Conservation (phyloP, 2,888 invertebrate genomes). For the Dorcus parallelipipedus region DNA sequence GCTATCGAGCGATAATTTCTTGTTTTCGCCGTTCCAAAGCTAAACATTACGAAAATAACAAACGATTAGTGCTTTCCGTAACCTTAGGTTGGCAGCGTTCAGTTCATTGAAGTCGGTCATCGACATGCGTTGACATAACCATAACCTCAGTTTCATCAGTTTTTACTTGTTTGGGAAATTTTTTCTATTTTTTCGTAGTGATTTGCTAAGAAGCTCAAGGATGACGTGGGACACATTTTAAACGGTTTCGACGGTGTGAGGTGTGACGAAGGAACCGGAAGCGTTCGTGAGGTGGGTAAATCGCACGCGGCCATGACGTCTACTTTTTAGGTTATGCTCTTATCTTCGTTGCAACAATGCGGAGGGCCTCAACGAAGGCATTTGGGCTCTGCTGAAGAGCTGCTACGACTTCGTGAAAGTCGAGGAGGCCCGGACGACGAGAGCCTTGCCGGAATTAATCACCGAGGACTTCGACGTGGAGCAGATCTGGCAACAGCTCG, state of each 20-base stretch:
- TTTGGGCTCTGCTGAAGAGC: constrained; percentile 62
- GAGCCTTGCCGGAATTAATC: constrained; percentile 66
- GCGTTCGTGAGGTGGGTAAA: constrained; percentile 42
- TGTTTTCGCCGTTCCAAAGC: no score
- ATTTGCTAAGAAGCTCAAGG: no score
- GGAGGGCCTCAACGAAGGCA: constrained; percentile 52
- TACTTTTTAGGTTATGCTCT: neutral
- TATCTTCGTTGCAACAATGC: constrained; percentile 51
- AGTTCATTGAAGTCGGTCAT: neutral
- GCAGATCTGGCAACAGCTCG: constrained; percentile 93
- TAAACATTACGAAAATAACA: no score
- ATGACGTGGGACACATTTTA: constrained; percentile 11
- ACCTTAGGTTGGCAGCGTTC: neutral
- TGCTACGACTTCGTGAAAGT: constrained; percentile 67
- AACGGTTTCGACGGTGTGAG: constrained; percentile 29
- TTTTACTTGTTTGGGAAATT: neutral
- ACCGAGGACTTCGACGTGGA: constrained; percentile 81
- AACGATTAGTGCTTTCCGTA: neutral
- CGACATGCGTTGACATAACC: neutral
- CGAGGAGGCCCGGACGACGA: constrained; percentile 44
- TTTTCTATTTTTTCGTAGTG: no score
- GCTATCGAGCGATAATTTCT: no score
- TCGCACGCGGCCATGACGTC: neutral
- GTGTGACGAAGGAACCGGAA: constrained; percentile 39
- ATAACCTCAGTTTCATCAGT: no score